Percentiles rank a stretch among this genome's conserved stretches.
phyloP scores from a whole-genome alignment of 2,797 vertebrate species.

The Dermochelys coriacea region DNA sequence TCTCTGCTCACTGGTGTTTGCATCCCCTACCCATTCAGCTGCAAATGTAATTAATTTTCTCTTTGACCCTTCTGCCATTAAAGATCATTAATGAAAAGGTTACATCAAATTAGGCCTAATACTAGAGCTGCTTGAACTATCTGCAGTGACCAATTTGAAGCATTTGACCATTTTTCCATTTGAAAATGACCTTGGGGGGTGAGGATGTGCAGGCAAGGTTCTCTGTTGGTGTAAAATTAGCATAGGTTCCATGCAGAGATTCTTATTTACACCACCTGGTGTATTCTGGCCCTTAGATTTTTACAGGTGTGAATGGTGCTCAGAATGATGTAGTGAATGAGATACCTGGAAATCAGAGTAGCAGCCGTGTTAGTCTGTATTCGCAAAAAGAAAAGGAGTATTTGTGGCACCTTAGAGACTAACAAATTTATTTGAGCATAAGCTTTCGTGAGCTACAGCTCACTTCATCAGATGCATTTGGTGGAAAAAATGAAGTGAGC shows the following conservation, averaged over 20 bases:
- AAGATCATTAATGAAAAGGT: conserved; percentile 53
- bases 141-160: background rate
- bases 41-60: conserved; percentile 65
- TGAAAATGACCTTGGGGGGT: background rate
- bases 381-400: no score
- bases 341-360: background rate
- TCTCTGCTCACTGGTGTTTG: conserved; percentile 42
- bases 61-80: conserved; percentile 30
- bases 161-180: background rate
- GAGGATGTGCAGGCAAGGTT: background rate
- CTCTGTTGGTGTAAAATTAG: background rate
- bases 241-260: background rate
- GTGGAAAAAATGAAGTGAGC: no score
- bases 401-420: no score
- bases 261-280: background rate
- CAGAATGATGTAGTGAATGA: background rate
- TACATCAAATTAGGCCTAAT: conserved; percentile 14
- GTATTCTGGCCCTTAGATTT: background rate
- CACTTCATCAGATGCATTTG: no score
- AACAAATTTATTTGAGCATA: no score
- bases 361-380: no score
- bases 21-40: conserved; percentile 42
- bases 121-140: background rate
- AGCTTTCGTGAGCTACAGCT: no score
- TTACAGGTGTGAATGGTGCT: background rate